A percentile compares a stretch with the other conserved stretches of the same genome.
phyloP scores from a whole-genome alignment of 2,888 invertebrate genomes.

The Merodon equestris region DNA sequence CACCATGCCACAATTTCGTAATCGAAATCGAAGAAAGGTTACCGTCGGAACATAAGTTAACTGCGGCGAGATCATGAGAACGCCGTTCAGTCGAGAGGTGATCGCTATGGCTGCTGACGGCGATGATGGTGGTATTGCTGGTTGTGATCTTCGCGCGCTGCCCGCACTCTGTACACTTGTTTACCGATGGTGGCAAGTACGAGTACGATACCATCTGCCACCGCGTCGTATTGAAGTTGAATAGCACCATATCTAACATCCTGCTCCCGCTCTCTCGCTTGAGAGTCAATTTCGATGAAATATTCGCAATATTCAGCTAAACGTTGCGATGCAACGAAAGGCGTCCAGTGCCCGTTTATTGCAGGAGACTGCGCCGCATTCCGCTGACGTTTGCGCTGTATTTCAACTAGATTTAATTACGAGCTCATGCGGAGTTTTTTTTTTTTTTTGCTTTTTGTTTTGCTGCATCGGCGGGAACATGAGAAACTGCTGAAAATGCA shows the following conservation, averaged over 20 bases:
- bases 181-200: constrained; percentile 33
- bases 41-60: constrained; percentile 56
- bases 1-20: constrained; percentile 65
- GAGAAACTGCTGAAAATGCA: constrained; percentile 26
- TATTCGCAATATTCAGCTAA: constrained; percentile 51
- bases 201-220: constrained; percentile 47
- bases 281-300: constrained; percentile 50
- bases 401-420: constrained; percentile 62
- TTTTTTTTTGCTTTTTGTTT: constrained; percentile 32
- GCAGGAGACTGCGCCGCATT: constrained; percentile 18
- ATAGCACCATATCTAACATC: constrained; percentile 12
- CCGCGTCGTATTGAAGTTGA: constrained; percentile 10
- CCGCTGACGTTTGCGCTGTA: constrained; percentile 46
- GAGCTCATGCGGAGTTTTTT: constrained; percentile 17
- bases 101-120: constrained; percentile 27
- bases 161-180: constrained; percentile 52
- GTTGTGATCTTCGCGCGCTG: constrained; percentile 3
- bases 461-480: constrained; percentile 46
- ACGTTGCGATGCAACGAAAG: constrained; percentile 44
- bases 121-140: constrained; percentile 19
- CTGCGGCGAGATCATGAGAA: constrained; percentile 56
- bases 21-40: constrained; percentile 68
- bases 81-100: constrained; percentile 8
- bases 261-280: constrained; percentile 15
- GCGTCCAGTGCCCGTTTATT: constrained; percentile 34